Evolutionary conservation across 2,888 invertebrate species (phyloP), one percentile per base, ranked within the genome.

Genomic region (Cybosia mesomella): DNA sequence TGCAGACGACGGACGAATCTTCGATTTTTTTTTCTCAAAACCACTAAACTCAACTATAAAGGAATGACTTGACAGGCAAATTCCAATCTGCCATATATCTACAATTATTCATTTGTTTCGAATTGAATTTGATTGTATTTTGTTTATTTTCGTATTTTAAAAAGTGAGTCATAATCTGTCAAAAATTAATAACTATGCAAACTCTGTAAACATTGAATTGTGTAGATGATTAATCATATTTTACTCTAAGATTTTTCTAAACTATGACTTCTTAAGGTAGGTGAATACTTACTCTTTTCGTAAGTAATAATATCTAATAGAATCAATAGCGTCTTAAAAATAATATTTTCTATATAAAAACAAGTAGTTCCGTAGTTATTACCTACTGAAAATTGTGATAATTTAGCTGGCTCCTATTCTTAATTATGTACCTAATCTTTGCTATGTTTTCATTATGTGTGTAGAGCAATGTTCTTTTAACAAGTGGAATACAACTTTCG

Each of bases 91-190:
- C 54, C 32, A 54, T 9, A 63, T 18, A 53, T 34, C 11, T 32
- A 34, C 28, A 9, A 39, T 63, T 54, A 63, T 69, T 68, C 53
- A 61, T 21, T 61, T 61, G 36, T 68, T 76, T 74, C 67, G 34
- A 70, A 65, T 64, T 61, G n/a, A 7, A 58, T 63, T 64, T 64
- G 72, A 57, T 70, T 36, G 49, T 70, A 21, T 70, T 73, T 77
- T 79, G 70, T 80, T 80, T 65, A 58, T 55, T 68, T 74, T 76
- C 49, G 36, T 5, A 57, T 58, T 76, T 79, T 18, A 18, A 79
- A 79, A 34, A 39, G 21, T 32, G 18, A 49, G 10, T 28, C 22
- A 22, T 21, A 24, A 21, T 61, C 49, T 63, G 39, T 67, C 53
- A 18, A 58, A 24, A 49, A 32, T 34, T 18, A 59, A 21, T 22